These are phyloP conservation scores for Platichthys flesus DNA, from an alignment of 2,113 vertebrate genomes.

Conservation along the genomic window DNA sequence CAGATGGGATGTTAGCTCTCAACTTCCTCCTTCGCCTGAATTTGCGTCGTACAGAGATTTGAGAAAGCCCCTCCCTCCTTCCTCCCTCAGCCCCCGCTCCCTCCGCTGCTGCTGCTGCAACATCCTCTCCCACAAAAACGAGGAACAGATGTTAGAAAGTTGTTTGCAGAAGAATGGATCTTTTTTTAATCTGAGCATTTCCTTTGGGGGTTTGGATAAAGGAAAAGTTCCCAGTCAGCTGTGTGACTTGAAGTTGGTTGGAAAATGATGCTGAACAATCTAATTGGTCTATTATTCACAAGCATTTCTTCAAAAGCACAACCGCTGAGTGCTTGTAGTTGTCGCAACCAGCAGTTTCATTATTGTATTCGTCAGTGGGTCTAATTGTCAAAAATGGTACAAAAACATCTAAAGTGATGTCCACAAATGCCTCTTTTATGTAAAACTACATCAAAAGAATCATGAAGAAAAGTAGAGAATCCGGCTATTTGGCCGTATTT, in stretches of 20 bases:
- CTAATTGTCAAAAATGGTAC: background rate
- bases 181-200: constrained; percentile 38
- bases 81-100: constrained; percentile 26
- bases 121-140: constrained; percentile 74
- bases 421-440: background rate
- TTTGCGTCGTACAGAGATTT: constrained; percentile 58
- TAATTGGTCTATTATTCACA: background rate
- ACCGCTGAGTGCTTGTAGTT: background rate
- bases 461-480: background rate
- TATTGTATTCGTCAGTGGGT: background rate
- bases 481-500: too few relatives aligned
- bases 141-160: constrained; percentile 82
- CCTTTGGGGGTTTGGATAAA: constrained; percentile 28
- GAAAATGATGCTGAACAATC: background rate
- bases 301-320: background rate
- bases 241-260: background rate
- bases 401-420: background rate
- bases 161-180: constrained; percentile 52
- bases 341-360: background rate
- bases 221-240: constrained; percentile 24
- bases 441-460: background rate
- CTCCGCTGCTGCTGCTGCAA: constrained; percentile 47
- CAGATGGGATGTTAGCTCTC: constrained; percentile 29
- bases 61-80: constrained; percentile 50
- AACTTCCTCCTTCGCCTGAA: constrained; percentile 26